A percentile compares a stretch with the other conserved stretches of the same genome.
phyloP scores from a whole-genome alignment of 2,888 invertebrate species.

The Erynnis tages region DNA sequence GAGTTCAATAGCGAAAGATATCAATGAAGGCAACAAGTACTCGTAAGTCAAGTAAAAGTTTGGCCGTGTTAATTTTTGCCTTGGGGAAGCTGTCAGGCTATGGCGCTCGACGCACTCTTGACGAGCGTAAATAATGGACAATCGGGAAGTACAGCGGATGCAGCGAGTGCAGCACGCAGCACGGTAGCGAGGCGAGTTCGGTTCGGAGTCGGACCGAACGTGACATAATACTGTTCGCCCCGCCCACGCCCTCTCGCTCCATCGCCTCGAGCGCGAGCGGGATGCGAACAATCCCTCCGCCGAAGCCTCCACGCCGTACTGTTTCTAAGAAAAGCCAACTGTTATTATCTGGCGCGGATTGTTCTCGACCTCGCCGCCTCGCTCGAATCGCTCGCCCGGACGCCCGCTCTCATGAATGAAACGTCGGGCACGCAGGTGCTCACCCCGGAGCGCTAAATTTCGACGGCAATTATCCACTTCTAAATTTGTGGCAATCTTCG shows the following conservation, averaged over 20 bases:
- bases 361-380: conserved; percentile 68
- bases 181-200: conserved; percentile 42
- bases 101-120: conserved; percentile 33
- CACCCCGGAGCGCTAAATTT: conserved; percentile 65
- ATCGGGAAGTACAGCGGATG: conserved; percentile 59
- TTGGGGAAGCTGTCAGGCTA: conserved; percentile 49
- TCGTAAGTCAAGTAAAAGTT: conserved; percentile 3
- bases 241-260: conserved; percentile 71
- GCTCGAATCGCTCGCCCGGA: conserved; percentile 60
- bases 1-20: too few species aligned
- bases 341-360: conserved; percentile 75
- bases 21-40: too few species aligned
- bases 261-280: conserved; percentile 53
- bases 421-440: conserved; percentile 69
- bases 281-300: conserved; percentile 60
- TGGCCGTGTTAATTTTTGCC: conserved; percentile 25
- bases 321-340: conserved; percentile 78
- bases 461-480: conserved; percentile 64
- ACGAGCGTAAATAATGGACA: conserved; percentile 59
- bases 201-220: conserved; percentile 49
- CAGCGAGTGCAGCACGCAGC: conserved; percentile 52
- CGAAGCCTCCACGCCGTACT: conserved; percentile 70
- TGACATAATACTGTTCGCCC: conserved; percentile 69
- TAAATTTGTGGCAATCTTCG: conserved; percentile 66
- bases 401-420: conserved; percentile 73